Conservation (phyloP, 1,140 invertebrate species). For the Diabrotica undecimpunctata region DNA sequence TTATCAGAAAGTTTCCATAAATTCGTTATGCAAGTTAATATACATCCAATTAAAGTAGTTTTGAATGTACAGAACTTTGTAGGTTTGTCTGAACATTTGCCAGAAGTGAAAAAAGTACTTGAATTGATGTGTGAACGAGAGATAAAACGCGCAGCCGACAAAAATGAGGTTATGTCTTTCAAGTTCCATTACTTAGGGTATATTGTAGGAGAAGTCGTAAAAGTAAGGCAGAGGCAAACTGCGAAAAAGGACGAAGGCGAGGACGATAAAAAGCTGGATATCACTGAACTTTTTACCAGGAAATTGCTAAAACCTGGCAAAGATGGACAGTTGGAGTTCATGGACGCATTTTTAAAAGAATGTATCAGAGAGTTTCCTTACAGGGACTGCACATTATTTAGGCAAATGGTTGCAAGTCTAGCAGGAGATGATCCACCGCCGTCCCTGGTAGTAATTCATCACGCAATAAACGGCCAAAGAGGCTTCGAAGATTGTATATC, state of each 20-base stretch:
- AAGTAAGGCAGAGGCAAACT: conserved; percentile 47
- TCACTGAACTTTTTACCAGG: conserved; percentile 68
- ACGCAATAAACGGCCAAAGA: conserved; percentile 85
- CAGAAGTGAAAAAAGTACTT: conserved; percentile 77
- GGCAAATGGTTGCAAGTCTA: conserved; percentile 74
- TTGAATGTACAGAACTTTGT: conserved; percentile 70
- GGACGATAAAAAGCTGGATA: conserved; percentile 64
- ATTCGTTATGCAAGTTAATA: conserved; percentile 83
- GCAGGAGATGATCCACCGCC: conserved; percentile 66
- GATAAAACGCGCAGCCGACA: conserved; percentile 77
- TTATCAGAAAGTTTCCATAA: conserved; percentile 77
- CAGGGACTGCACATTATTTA: conserved; percentile 79
- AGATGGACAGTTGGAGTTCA: conserved; percentile 71
- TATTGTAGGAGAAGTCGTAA: conserved; percentile 68
- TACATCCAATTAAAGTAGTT: conserved; percentile 83
- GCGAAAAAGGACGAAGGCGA: conserved; percentile 45
- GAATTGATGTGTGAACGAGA: conserved; percentile 81
- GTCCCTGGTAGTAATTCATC: conserved; percentile 71
- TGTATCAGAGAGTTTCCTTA: conserved; percentile 84
- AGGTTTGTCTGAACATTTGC: conserved; percentile 69
- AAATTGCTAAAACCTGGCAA: conserved; percentile 72
- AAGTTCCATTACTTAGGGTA: conserved; percentile 86
- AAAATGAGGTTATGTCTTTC: conserved; percentile 89
- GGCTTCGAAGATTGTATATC: conserved; percentile 68
- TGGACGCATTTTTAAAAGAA: conserved; percentile 80